Conservation (phyloP, 2,888 invertebrate genomes). For the Pristionchus arcanus region DNA sequence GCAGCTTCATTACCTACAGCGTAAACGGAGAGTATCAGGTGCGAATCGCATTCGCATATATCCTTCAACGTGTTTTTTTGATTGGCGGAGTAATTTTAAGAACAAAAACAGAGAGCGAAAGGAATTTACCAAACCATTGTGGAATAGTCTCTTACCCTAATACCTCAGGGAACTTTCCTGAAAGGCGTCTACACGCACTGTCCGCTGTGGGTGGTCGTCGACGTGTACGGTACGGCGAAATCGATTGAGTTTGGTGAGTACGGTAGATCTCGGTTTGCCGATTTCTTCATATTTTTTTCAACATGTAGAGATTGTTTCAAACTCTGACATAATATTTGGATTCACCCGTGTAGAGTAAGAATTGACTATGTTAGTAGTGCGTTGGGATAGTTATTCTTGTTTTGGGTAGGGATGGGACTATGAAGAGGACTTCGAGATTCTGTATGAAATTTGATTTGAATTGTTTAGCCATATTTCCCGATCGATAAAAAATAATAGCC, state of each 20-base stretch:
- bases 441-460: no score
- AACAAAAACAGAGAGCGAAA: background rate
- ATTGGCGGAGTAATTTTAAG: background rate
- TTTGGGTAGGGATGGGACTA: no score
- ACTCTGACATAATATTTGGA: no score
- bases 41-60: background rate
- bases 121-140: background rate
- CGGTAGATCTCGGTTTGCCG: background rate
- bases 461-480: no score
- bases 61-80: background rate
- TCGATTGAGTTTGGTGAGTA: background rate
- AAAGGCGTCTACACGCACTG: background rate
- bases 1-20: background rate
- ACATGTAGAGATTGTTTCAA: no score
- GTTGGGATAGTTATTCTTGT: no score
- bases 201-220: background rate
- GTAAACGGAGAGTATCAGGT: background rate
- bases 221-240: background rate
- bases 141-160: no score
- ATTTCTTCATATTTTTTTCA: no score
- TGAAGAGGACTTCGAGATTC: no score
- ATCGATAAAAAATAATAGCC: no score
- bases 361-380: no score
- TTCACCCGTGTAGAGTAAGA: no score
- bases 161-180: background rate